Percentiles rank a stretch among this genome's conserved stretches.
Evolutionary conservation across 92 coral and sea anemone species (phyloP).

Genomic region (Virgularia gustaviana): DNA sequence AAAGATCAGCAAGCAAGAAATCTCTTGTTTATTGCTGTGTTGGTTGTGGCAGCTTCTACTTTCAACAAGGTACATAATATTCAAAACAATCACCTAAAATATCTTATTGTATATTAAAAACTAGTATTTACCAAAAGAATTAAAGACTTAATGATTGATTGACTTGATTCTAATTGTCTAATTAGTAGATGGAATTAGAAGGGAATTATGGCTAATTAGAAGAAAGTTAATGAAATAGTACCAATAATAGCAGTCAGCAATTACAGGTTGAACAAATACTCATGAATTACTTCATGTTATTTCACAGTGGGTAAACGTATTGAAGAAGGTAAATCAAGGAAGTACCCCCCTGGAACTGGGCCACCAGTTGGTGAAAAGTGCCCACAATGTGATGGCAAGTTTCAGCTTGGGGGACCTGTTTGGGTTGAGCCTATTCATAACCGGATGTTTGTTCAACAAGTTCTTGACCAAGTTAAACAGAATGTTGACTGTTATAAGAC

Average conservation of each 20-base stretch:
- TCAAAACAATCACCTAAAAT: neutral
- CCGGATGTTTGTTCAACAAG: conserved; percentile 54
- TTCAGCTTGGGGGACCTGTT: conserved; percentile 92
- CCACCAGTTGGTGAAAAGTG: conserved; percentile 78
- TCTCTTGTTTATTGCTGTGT: conserved; percentile 74
- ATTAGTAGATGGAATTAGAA: too few relatives aligned
- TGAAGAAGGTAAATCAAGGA: conserved; percentile 75
- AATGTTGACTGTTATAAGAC: conserved; percentile 61
- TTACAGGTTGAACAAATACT: neutral
- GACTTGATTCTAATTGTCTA: too few relatives aligned
- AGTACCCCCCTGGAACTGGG: conserved; percentile 93
- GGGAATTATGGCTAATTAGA: too few relatives aligned
- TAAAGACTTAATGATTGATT: neutral
- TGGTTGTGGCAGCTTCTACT: conserved; percentile 90
- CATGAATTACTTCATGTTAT: neutral
- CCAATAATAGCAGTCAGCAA: neutral
- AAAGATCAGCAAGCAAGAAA: conserved; percentile 86
- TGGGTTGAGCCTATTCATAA: conserved; percentile 87
- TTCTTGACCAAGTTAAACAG: conserved; percentile 62
- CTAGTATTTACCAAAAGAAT: neutral
- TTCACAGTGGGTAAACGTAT: conserved; percentile 78
- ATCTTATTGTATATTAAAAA: neutral
- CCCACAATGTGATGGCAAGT: conserved; percentile 69
- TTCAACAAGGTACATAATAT: conserved; percentile 70
- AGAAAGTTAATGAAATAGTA: neutral